These are phyloP conservation scores for Drosophila sucinea DNA, from an alignment of 1,140 invertebrate genomes.

Conservation along the genomic window DNA sequence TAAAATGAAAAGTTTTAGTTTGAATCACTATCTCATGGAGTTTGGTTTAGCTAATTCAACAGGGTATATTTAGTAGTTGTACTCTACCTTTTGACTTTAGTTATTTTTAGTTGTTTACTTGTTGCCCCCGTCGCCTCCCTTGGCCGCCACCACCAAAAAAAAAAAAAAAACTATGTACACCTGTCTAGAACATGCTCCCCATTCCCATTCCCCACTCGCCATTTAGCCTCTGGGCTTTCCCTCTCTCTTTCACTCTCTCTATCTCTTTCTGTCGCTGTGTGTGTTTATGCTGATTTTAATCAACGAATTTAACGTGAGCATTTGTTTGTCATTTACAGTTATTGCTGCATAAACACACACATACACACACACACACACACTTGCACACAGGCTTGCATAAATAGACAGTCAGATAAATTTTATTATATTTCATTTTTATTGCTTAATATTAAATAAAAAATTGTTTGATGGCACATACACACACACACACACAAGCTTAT, in stretches of 20 bases:
- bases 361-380: slow-evolving; percentile 17
- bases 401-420: slow-evolving; percentile 26
- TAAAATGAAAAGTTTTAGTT: background rate
- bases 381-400: slow-evolving; percentile 37
- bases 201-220: background rate
- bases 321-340: slow-evolving; percentile 74
- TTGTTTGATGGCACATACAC: background rate
- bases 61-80: background rate
- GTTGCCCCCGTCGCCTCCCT: background rate
- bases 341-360: slow-evolving; percentile 54
- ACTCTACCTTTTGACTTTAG: slow-evolving; percentile 4
- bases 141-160: background rate
- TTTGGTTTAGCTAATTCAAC: background rate
- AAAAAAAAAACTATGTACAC: background rate
- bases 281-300: slow-evolving; percentile 69
- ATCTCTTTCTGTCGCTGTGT: slow-evolving; percentile 26
- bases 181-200: slow-evolving; percentile 2
- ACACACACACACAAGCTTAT: background rate
- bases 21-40: no score
- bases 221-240: background rate
- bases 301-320: slow-evolving; percentile 66
- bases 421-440: slow-evolving; percentile 54
- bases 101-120: slow-evolving; percentile 4
- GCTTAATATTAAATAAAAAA: slow-evolving; percentile 49
- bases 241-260: slow-evolving; percentile 2